Base-by-base conservation (phyloP, 2,797 vertebrate species). In the Atherinosoma microstoma region DNA sequence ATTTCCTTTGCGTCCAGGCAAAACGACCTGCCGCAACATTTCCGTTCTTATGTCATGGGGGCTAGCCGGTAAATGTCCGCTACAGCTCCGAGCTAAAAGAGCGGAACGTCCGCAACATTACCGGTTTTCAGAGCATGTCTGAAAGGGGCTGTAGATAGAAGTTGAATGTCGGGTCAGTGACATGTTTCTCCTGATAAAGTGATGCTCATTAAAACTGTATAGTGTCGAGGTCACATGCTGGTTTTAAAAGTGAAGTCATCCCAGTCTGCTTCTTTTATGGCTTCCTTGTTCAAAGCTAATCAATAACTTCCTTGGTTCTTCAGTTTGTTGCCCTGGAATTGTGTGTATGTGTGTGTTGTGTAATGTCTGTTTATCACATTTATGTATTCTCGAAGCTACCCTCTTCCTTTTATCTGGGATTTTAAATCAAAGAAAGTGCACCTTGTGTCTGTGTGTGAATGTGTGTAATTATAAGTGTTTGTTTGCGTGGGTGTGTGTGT, bases 351-450 rank as follows among this genome's bases (percentile, higher is more conserved):
- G 69, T 83, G 64, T 79, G 70, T 16, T 51, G 60, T 56, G 30
- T 73, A 79, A 58, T 77, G 75, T 75, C 42, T 87, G 75, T 87
- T 87, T 79, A 81, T 89, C 75, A 76, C 64, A 73, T 86, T 64
- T 82, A 82, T 84, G 72, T 51, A 56, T 73, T 83, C 58, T 58
- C 32, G n/a, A 68, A 67, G 67, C 63, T 65, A 42, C 79, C 70
- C 57, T 71, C 72, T 69, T 76, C 38, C 76, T 74, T 89, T 82
- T 88, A 89, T 81, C 60, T 47, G 36, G 4, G 9, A 61, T 83
- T 72, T 82, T 93, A 90, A 93, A 93, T 93, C 75, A 45, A 68
- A 60, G 81, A 78, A 89, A 91, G 86, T 86, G 80, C 79, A 67
- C 69, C 76, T 73, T 78, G 64, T 84, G 70, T 64, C 67, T 64